Base-by-base conservation (phyloP, 2,113 vertebrate species). In the Athene cunicularia region DNA sequence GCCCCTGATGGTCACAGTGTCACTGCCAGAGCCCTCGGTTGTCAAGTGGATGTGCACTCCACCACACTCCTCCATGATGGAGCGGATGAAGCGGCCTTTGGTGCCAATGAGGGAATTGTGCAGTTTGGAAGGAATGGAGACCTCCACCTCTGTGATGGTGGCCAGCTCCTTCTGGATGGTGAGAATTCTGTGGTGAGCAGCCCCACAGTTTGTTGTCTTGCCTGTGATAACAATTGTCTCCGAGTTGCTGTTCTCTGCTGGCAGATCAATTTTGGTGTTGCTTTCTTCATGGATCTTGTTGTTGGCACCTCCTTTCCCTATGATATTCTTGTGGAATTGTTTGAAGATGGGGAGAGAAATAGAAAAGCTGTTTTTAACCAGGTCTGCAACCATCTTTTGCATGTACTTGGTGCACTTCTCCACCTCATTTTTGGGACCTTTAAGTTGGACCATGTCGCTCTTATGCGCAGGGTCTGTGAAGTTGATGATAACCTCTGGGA, bases 201-300 rank as follows among this genome's bases (percentile, higher is more conserved):
- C 98, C 97, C 99, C 99, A 45, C 99, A 99, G 98, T 99, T 99
- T n/a, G 98, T 98, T 90, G 98, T 99, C 98, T 99, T 99, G 94
- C 99, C 99, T 4, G 99, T 99, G 97, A 99, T 99, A 94, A 99
- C 53, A n/a, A 99, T 99, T 97, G 99, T 99, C 97, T 99, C 99
- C 0, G 99, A 99, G 95, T 99, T 99, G 98, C 99, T 99, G 92
- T 99, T 99, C 97, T 99, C 99, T 73, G 99, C 99, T 26, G 99
- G 99, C 86, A 99, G 98, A 97, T 99, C 99, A 30, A 99, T 99
- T 98, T 99, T 99, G 68, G 99, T 99, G 98, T 99, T 99, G 9
- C 99, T 99, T 96, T 99, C 99, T 95, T 99, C 99, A n/a, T 99
- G 99, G 89, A 99, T 99, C 99, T 99, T 99, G 82, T 99, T 99